Conservation (phyloP, 92 coral and sea anemone species). For the Umimayanthus kanabou region DNA sequence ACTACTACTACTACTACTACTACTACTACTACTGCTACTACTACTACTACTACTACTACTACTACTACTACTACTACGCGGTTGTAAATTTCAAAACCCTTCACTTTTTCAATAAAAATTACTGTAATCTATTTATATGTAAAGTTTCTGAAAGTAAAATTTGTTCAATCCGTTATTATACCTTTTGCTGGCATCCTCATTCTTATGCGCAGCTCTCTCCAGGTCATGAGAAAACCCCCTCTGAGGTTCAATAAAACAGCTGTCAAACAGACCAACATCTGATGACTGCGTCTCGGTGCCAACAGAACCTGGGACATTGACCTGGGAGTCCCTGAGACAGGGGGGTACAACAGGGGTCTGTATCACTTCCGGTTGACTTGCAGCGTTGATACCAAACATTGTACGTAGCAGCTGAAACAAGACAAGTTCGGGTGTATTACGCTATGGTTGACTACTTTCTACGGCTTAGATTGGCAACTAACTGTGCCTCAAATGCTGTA, state of each 20-base stretch:
- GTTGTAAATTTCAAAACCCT: no score
- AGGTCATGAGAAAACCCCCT: constrained; percentile 56
- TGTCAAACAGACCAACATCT: constrained; percentile 71
- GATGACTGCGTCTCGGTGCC: constrained; percentile 42
- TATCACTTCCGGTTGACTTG: constrained; percentile 79
- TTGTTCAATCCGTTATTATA: background rate
- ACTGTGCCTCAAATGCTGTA: no score
- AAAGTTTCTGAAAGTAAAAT: background rate
- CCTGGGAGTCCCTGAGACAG: constrained; percentile 67
- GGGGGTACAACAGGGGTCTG: constrained; percentile 69
- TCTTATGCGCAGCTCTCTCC: constrained; percentile 63
- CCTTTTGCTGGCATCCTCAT: constrained; percentile 58
- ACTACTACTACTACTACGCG: no score
- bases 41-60: no score
- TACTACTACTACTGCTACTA: no score
- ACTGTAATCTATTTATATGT: background rate
- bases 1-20: no score
- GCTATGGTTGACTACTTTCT: background rate
- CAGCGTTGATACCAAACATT: constrained; percentile 93
- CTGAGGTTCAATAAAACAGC: constrained; percentile 71
- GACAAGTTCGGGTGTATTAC: background rate
- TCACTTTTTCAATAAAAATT: background rate
- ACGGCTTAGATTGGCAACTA: no score
- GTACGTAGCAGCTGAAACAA: constrained; percentile 89
- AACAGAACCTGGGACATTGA: constrained; percentile 60